Percentiles rank a stretch among this genome's conserved stretches.
Conservation (phyloP, 2,888 invertebrate species). For the Hydroisotoma schaefferi region DNA sequence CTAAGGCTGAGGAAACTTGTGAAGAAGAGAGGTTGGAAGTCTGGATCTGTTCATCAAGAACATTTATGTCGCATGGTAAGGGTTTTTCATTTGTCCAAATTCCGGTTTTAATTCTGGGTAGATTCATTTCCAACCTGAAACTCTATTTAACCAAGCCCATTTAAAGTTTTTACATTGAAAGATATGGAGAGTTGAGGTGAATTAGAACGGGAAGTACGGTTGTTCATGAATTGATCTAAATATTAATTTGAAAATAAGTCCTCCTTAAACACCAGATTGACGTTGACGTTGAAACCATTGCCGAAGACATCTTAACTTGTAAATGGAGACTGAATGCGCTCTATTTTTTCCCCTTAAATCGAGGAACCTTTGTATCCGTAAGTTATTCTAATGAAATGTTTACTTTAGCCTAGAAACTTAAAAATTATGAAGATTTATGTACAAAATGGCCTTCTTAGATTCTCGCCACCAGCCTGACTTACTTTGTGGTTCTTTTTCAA, state of each 20-base stretch:
- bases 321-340: background rate
- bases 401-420: background rate
- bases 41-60: background rate
- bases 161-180: background rate
- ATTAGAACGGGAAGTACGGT: background rate
- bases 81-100: no score
- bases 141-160: no score
- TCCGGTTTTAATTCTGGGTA: no score
- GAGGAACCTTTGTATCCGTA: background rate
- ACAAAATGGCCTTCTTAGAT: background rate
- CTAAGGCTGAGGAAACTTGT: background rate
- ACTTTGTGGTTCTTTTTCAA: conserved; percentile 1
- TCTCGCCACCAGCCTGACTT: background rate
- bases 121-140: no score
- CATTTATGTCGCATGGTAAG: no score
- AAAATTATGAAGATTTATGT: background rate
- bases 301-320: background rate
- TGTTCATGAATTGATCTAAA: background rate
- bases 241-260: background rate
- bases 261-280: background rate
- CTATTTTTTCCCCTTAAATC: background rate
- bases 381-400: background rate
- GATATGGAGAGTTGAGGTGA: background rate
- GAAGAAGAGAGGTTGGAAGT: background rate
- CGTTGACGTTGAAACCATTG: background rate